Evolutionary conservation across 92 coral and sea anemone species (phyloP).

Genomic region (Porites evermanni): DNA sequence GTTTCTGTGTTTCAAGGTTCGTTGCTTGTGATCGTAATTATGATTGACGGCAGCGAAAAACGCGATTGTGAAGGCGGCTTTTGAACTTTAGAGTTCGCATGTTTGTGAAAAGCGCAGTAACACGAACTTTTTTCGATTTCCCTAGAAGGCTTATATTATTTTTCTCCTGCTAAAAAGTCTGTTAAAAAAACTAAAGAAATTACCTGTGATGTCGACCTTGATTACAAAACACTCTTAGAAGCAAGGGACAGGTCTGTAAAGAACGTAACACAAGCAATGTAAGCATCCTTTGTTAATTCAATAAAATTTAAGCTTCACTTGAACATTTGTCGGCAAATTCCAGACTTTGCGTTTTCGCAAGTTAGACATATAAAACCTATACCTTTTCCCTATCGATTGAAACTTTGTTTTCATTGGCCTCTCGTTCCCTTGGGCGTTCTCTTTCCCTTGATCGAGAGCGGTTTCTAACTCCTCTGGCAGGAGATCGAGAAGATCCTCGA

Average conservation of each 20-base stretch:
- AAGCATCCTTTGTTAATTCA: neutral
- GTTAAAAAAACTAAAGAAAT: too few species aligned
- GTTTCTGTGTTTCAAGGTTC: too few species aligned
- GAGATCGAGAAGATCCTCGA: constrained; percentile 18
- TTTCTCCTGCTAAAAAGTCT: too few species aligned
- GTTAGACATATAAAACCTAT: neutral
- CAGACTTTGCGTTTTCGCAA: neutral
- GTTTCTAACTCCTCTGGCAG: constrained; percentile 28
- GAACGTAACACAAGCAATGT: neutral
- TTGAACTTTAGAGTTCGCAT: too few species aligned
- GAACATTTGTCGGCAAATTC: neutral
- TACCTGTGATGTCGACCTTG: constrained; percentile 98
- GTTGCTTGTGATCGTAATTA: too few species aligned
- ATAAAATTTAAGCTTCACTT: neutral
- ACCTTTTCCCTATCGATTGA: constrained; percentile 97
- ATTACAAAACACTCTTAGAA: constrained; percentile 94
- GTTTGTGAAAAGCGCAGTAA: too few species aligned
- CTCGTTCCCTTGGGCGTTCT: constrained; percentile 67
- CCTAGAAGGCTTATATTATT: too few species aligned
- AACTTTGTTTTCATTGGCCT: constrained; percentile 51
- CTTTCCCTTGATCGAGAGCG: constrained; percentile 45
- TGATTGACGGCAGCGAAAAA: too few species aligned
- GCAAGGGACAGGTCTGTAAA: constrained; percentile 91
- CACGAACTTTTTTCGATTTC: too few species aligned
- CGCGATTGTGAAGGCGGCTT: too few species aligned